These are phyloP conservation scores for Molossus molossus DNA, from an alignment of 2,797 vertebrate species.

Conservation along the genomic window DNA sequence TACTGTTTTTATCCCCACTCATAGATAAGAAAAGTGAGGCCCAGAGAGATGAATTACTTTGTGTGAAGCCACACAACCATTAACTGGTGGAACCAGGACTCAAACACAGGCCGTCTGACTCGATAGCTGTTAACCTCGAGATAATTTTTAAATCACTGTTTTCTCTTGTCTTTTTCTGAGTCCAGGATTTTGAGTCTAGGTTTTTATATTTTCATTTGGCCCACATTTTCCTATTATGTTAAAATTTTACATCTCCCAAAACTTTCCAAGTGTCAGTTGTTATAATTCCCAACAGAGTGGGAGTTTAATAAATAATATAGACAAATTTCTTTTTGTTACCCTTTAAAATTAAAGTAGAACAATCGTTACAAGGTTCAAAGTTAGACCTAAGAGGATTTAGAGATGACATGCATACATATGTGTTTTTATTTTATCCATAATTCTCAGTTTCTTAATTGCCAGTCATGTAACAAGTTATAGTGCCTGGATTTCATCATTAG, in stretches of 20 bases:
- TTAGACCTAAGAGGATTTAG: slow-evolving; percentile 62
- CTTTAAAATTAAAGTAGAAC: background rate
- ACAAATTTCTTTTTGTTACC: slow-evolving; percentile 34
- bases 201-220: background rate
- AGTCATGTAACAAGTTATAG: slow-evolving; percentile 44
- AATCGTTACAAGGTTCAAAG: slow-evolving; percentile 43
- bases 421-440: slow-evolving; percentile 72
- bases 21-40: background rate
- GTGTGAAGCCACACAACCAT: background rate
- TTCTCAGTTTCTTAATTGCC: slow-evolving; percentile 75
- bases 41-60: slow-evolving; percentile 31
- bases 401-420: slow-evolving; percentile 12
- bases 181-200: background rate
- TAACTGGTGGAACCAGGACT: background rate
- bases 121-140: background rate
- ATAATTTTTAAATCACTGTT: background rate
- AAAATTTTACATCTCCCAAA: slow-evolving; percentile 2
- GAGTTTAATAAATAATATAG: background rate
- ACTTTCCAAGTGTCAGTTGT: background rate
- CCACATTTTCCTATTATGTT: background rate
- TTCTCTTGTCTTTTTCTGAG: background rate
- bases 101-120: background rate
- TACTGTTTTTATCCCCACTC: background rate
- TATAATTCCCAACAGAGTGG: slow-evolving; percentile 17
- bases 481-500: slow-evolving; percentile 68